Evolutionary conservation across 2,888 invertebrate genomes (phyloP).

Genomic region (Apeira syringaria): DNA sequence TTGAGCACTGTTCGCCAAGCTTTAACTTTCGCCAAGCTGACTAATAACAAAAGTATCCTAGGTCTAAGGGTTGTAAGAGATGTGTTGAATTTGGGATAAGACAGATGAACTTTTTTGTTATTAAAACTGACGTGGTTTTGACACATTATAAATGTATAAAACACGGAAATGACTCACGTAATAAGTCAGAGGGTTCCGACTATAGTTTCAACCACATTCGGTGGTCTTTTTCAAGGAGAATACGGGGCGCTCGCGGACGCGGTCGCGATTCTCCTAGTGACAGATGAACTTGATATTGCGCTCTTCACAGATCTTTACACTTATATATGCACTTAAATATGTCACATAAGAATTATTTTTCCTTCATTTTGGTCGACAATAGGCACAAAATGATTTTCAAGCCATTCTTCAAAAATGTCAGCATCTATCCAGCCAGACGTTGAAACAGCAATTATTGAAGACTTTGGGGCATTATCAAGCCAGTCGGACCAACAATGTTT

Average conservation of each 20-base stretch:
- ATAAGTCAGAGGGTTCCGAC: too few species aligned
- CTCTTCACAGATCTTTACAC: constrained; percentile 19
- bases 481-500: constrained; percentile 21
- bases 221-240: too few species aligned
- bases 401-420: constrained; percentile 26
- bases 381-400: constrained; percentile 21
- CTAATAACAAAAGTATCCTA: constrained; percentile 24
- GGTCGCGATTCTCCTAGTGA: too few species aligned
- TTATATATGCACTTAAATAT: constrained; percentile 27
- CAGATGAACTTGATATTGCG: constrained; percentile 16
- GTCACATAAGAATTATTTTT: constrained; percentile 25
- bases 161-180: too few species aligned
- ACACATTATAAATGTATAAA: too few species aligned
- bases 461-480: constrained; percentile 15
- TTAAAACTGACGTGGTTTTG: too few species aligned
- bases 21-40: constrained; percentile 21
- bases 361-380: constrained; percentile 15
- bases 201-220: too few species aligned
- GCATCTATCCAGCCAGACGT: constrained; percentile 23
- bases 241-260: too few species aligned
- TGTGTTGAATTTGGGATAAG: constrained; percentile 11
- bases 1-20: constrained; percentile 23
- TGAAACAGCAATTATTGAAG: constrained; percentile 13
- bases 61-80: constrained; percentile 12
- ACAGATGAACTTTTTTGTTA: constrained; percentile 1